Conservation (phyloP, 2,797 vertebrate genomes). For the Pangasius mekongensis region DNA sequence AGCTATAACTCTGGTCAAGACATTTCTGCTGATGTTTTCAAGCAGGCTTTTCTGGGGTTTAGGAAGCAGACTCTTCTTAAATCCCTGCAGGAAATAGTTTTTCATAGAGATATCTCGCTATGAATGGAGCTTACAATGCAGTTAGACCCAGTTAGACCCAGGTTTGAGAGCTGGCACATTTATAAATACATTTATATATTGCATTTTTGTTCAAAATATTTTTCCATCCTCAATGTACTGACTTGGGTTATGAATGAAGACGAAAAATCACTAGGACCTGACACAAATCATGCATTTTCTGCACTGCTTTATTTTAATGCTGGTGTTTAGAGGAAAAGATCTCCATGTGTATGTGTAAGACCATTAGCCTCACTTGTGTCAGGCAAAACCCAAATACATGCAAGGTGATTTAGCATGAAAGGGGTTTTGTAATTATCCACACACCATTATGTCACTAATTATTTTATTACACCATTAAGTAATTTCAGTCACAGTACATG, state of each 20-base stretch:
- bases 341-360: background rate
- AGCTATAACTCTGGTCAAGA: conserved; percentile 4
- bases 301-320: background rate
- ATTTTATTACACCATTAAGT: conserved; percentile 48
- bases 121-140: background rate
- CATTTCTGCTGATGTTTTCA: conserved; percentile 7
- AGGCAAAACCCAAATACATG: background rate
- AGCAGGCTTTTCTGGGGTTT: background rate
- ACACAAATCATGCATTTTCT: background rate
- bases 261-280: background rate
- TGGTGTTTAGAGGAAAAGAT: background rate
- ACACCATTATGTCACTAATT: conserved; percentile 40
- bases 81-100: background rate
- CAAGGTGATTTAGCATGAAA: background rate
- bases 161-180: background rate
- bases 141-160: background rate
- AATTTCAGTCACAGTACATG: background rate
- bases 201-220: background rate
- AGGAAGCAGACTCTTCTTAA: background rate
- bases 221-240: background rate
- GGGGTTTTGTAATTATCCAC: conserved; percentile 39
- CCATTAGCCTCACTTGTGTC: background rate
- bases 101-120: background rate
- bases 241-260: background rate
- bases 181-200: background rate